phyloP scores from a whole-genome alignment of 2,113 vertebrate species.

The Lamprologus callipterus region DNA sequence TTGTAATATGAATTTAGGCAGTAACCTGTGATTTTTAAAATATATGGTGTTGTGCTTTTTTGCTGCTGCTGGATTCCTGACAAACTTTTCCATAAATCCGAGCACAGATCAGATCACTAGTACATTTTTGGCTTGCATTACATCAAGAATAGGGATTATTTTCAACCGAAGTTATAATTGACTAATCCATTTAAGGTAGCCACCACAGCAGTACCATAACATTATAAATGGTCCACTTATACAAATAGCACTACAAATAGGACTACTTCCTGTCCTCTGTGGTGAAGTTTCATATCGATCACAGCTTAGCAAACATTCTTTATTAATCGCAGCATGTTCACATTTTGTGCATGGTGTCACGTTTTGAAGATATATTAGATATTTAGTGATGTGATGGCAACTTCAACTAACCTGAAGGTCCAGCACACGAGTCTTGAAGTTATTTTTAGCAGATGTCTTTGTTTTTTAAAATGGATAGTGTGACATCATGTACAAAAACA shows the following conservation, averaged over 20 bases:
- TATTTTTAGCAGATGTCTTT: background rate
- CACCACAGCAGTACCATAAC: background rate
- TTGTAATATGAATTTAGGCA: background rate
- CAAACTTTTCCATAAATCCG: background rate
- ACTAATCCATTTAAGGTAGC: background rate
- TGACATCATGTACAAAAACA: background rate
- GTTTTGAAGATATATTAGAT: background rate
- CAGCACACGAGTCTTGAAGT: background rate
- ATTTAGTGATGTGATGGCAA: background rate
- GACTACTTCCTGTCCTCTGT: background rate
- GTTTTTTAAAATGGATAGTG: background rate
- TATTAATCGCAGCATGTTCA: background rate
- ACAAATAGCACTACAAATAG: background rate
- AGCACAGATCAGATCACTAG: background rate
- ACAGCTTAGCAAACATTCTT: background rate
- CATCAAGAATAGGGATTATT: background rate
- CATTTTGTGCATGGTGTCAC: background rate
- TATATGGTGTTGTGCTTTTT: background rate
- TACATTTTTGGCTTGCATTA: background rate
- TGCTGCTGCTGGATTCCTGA: background rate
- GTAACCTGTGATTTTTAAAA: background rate
- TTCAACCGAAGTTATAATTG: background rate
- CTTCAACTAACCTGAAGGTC: background rate
- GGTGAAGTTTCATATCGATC: background rate
- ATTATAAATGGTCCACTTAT: background rate